A percentile compares a stretch with the other conserved stretches of the same genome.
These are phyloP conservation scores for Pterocles gutturalis DNA, from an alignment of 2,113 vertebrate genomes.

Conservation along the genomic window DNA sequence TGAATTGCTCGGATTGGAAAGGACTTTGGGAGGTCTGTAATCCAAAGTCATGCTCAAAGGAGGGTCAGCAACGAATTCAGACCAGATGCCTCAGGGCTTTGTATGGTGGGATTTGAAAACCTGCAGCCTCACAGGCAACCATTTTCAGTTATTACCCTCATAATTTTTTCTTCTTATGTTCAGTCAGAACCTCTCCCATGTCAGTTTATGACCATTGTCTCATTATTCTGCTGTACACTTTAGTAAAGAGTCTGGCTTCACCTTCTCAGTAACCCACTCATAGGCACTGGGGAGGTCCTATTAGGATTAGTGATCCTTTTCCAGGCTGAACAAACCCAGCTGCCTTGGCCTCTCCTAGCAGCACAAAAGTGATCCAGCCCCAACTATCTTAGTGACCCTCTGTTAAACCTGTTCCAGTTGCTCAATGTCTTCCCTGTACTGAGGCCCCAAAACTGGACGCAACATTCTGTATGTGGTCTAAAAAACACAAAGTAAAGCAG, in stretches of 20 bases:
- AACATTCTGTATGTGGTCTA: neutral
- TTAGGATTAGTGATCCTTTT: neutral
- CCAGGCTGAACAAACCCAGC: neutral
- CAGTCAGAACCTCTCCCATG: neutral
- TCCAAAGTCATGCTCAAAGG: neutral
- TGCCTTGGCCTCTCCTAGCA: neutral
- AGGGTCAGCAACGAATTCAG: neutral
- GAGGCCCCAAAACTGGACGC: neutral
- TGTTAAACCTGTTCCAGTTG: neutral
- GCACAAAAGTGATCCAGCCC: neutral
- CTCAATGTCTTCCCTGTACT: neutral
- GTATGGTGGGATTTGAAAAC: neutral
- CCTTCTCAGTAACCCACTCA: neutral
- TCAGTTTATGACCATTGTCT: neutral
- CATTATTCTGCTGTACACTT: neutral
- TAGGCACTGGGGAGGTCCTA: neutral
- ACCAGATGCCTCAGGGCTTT: neutral
- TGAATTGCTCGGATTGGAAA: neutral
- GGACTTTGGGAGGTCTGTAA: neutral
- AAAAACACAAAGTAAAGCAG: neutral
- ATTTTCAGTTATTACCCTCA: neutral
- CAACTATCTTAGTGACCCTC: neutral
- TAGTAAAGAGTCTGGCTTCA: neutral
- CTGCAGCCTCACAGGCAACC: neutral
- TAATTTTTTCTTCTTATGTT: neutral